These are phyloP conservation scores for Epinephelus awoara DNA, from an alignment of 2,797 vertebrate genomes.

Conservation along the genomic window DNA sequence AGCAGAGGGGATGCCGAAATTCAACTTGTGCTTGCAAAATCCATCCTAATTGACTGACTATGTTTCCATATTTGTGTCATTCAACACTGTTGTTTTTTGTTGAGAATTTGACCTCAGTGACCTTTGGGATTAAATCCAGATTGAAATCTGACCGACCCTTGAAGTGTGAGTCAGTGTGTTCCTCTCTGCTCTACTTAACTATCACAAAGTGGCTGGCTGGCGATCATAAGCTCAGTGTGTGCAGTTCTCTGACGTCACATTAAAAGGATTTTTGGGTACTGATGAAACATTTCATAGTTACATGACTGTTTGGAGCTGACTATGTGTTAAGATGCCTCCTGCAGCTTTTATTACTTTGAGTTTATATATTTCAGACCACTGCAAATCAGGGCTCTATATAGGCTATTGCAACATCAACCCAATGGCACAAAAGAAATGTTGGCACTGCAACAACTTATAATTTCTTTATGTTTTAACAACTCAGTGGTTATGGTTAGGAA, in stretches of 20 bases:
- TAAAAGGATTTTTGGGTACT: not conserved
- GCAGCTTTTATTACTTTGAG: constrained; percentile 14
- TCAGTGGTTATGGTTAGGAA: too few relatives aligned
- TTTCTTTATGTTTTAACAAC: too few relatives aligned
- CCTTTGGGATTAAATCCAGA: not conserved
- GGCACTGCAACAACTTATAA: too few relatives aligned
- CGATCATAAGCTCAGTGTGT: not conserved
- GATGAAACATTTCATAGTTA: not conserved
- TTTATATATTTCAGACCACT: too few relatives aligned
- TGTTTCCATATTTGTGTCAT: not conserved
- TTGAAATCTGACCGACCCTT: not conserved
- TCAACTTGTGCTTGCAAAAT: not conserved
- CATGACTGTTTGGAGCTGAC: not conserved
- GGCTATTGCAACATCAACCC: too few relatives aligned
- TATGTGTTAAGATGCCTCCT: not conserved
- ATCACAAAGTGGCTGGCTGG: not conserved
- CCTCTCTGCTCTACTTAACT: not conserved
- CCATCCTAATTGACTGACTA: not conserved
- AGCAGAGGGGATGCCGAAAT: not conserved
- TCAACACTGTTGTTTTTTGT: not conserved
- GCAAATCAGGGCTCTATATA: too few relatives aligned
- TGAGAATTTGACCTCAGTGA: constrained; percentile 7
- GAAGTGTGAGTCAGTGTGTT: not conserved
- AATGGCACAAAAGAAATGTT: too few relatives aligned
- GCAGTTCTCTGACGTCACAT: not conserved